Evolutionary conservation across 2,113 vertebrate species (phyloP), one percentile per base, ranked within the genome.

Genomic region (Siniperca knerii): DNA sequence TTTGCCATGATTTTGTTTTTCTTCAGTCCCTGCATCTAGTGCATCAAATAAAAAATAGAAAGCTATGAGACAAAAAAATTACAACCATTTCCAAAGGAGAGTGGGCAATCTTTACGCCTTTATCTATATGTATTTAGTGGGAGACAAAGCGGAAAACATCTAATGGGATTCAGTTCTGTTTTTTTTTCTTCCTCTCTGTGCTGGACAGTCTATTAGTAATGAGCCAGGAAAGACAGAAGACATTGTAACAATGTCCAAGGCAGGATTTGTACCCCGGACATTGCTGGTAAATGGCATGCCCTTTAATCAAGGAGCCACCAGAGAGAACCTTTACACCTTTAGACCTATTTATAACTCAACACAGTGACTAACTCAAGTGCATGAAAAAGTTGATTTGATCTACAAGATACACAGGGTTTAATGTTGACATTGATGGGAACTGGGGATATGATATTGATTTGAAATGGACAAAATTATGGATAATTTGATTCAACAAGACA

Each of bases 281-380:
- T 62, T 4, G 12, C 46, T 76, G n/a, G 57, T 86, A 88, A 91
- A 90, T 87, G 88, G 52, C 83, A 83, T 84, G 77, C 66, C 85
- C 57, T 90, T 91, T 88, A 88, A 89, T 92, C 84, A 90, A 78
- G 70, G 44, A 80, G 65, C 86, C 69, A 76, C 81, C 71, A 86
- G 79, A 62, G 77, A 85, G 40, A 77, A 82, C 78, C 84, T 81
- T 82, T 84, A 76, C 75, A 84, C 68, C 44, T 81, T 87, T 44
- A 67, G 13, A 79, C 76, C 64, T 76, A 77, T 87, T 89, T 81
- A 82, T 81, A 87, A 77, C 61, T 25, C 35, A 73, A 74, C 71
- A 73, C 58, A 68, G 60, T 73, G 75, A 77, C 70, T 50, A 57
- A 58, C 57, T 74, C 57, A n/a, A 46, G 71, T 40, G 52, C 46